These are phyloP conservation scores for Germaria angustata DNA, from an alignment of 2,888 invertebrate species.

Conservation along the genomic window DNA sequence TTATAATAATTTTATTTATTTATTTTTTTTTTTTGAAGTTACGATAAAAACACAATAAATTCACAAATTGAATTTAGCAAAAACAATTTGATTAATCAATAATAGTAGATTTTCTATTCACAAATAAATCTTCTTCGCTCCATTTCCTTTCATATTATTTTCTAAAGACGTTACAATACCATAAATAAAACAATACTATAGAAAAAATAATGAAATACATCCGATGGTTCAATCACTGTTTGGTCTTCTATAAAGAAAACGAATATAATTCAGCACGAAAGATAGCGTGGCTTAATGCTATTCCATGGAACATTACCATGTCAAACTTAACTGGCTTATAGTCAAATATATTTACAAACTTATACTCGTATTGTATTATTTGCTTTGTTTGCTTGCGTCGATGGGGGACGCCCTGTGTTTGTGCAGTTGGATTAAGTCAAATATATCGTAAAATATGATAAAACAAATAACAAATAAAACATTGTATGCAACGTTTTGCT, in stretches of 20 bases:
- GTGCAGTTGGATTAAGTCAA: neutral
- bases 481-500: neutral
- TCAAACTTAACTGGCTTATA: constrained; percentile 21
- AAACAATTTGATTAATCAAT: too few species aligned
- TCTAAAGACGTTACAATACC: neutral
- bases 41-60: too few species aligned
- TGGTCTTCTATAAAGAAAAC: neutral
- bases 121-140: too few species aligned
- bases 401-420: neutral
- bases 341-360: neutral
- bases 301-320: constrained; percentile 43
- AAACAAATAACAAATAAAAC: neutral
- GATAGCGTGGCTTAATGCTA: constrained; percentile 62
- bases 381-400: neutral
- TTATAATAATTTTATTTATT: too few species aligned
- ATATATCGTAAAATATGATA: constrained; percentile 7
- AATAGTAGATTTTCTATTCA: too few species aligned
- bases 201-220: neutral
- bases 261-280: constrained; percentile 53
- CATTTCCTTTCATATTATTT: too few species aligned
- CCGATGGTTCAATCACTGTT: constrained; percentile 22
- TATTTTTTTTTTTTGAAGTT: too few species aligned
- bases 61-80: too few species aligned
- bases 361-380: neutral
- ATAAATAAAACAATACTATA: neutral